Conservation (phyloP, 2,797 vertebrate species). For the Chanos chanos region DNA sequence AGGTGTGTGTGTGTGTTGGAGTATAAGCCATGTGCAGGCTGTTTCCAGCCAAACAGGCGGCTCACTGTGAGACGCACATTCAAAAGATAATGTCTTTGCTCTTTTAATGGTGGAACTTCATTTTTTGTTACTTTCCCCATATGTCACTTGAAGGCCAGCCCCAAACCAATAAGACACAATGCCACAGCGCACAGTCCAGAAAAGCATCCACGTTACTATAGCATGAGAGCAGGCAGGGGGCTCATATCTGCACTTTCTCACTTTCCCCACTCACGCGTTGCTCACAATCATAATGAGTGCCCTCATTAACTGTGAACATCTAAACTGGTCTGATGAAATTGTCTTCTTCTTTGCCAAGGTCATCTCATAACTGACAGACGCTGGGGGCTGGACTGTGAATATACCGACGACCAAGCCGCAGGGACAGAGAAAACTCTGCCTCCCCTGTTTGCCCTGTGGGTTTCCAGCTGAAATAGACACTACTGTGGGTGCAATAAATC, state of each 20-base stretch:
- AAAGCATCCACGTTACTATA: constrained; percentile 38
- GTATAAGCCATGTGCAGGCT: too few relatives aligned
- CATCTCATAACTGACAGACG: constrained; percentile 9
- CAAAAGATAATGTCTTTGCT: too few relatives aligned
- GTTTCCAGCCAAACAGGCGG: too few relatives aligned
- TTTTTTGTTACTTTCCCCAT: neutral
- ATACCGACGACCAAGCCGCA: neutral
- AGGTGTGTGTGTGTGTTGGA: too few relatives aligned
- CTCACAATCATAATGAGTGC: constrained; percentile 26
- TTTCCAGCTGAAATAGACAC: neutral
- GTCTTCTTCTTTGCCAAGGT: constrained; percentile 3
- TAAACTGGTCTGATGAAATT: constrained; percentile 24
- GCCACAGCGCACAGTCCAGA: constrained; percentile 26
- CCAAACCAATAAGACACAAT: constrained; percentile 17
- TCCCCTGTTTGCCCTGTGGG: neutral
- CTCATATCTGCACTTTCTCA: constrained; percentile 22
- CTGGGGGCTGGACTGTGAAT: neutral
- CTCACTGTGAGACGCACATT: too few relatives aligned
- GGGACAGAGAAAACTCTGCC: neutral
- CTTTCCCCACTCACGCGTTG: constrained; percentile 19
- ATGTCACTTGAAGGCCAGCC: neutral
- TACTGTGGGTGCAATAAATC: constrained; percentile 11
- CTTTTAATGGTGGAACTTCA: too few relatives aligned
- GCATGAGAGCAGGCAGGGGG: constrained; percentile 17
- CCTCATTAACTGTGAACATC: constrained; percentile 30